Evolutionary conservation across 2,113 vertebrate genomes (phyloP).

Genomic region (Boleophthalmus pectinirostris): DNA sequence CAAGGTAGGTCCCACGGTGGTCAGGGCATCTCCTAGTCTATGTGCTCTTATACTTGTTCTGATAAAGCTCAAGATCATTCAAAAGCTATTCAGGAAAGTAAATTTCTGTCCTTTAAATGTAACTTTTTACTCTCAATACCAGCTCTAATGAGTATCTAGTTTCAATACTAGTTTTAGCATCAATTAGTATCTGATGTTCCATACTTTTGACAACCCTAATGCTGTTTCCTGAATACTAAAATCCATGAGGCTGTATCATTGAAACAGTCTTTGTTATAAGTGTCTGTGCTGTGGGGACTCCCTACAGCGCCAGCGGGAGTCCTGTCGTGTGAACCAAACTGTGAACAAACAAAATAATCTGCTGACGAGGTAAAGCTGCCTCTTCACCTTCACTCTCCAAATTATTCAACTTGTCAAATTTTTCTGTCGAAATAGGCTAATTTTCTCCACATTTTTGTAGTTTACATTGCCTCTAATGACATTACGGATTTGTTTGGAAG

Average conservation of each 20-base stretch:
- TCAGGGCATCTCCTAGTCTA: too few relatives aligned
- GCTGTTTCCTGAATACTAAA: not conserved
- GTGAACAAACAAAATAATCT: conserved; percentile 27
- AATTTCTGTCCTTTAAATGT: too few relatives aligned
- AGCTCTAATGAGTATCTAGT: too few relatives aligned
- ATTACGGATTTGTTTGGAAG: not conserved
- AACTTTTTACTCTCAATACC: too few relatives aligned
- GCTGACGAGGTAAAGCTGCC: conserved; percentile 19
- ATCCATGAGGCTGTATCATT: not conserved
- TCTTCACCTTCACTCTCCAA: not conserved
- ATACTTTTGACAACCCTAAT: too few relatives aligned
- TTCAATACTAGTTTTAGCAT: too few relatives aligned
- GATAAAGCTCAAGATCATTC: too few relatives aligned
- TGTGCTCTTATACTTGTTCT: too few relatives aligned
- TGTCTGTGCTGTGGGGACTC: conserved; percentile 8
- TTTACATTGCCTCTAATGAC: not conserved
- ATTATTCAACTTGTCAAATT: not conserved
- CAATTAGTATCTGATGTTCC: too few relatives aligned
- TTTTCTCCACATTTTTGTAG: not conserved
- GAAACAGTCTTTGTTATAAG: not conserved
- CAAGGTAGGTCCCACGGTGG: too few relatives aligned
- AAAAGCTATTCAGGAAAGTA: too few relatives aligned
- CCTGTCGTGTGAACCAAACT: conserved; percentile 23
- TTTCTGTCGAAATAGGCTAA: not conserved
- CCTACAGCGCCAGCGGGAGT: conserved; percentile 18